These are phyloP conservation scores for Habropoda laboriosa DNA, from an alignment of 1,140 invertebrate genomes.

Conservation along the genomic window DNA sequence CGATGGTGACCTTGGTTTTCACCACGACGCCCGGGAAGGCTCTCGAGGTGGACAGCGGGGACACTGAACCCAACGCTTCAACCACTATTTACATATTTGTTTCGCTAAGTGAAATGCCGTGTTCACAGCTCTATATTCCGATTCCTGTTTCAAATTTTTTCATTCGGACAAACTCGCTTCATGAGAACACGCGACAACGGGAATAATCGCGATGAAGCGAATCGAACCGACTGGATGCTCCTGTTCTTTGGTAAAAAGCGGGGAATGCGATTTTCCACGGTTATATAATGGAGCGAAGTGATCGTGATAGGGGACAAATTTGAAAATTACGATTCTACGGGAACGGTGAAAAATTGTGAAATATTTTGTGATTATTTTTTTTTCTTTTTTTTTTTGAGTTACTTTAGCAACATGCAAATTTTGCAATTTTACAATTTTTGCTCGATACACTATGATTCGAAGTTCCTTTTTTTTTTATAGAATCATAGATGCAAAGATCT, in stretches of 20 bases:
- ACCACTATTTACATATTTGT: constrained; percentile 70
- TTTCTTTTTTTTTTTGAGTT: too few relatives aligned
- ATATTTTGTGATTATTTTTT: too few relatives aligned
- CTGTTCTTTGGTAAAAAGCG: background rate
- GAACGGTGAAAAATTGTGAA: too few relatives aligned
- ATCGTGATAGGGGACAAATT: too few relatives aligned
- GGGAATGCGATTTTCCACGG: too few relatives aligned
- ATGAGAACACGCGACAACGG: background rate
- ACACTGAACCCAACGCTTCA: constrained; percentile 56
- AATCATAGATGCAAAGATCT: too few relatives aligned
- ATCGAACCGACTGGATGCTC: background rate
- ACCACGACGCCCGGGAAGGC: constrained; percentile 33
- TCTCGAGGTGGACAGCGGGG: constrained; percentile 42
- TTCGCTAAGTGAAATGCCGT: constrained; percentile 72
- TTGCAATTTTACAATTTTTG: too few relatives aligned
- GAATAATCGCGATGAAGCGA: background rate
- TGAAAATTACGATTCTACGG: too few relatives aligned
- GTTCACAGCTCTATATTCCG: constrained; percentile 55
- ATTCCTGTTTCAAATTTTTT: constrained; percentile 45
- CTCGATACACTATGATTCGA: too few relatives aligned
- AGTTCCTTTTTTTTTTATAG: too few relatives aligned
- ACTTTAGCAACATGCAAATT: too few relatives aligned
- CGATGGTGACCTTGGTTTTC: constrained; percentile 61
- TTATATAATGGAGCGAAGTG: too few relatives aligned
- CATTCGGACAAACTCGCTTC: constrained; percentile 9